Base-by-base conservation (phyloP, 2,113 vertebrate genomes). In the Arenaria interpres region DNA sequence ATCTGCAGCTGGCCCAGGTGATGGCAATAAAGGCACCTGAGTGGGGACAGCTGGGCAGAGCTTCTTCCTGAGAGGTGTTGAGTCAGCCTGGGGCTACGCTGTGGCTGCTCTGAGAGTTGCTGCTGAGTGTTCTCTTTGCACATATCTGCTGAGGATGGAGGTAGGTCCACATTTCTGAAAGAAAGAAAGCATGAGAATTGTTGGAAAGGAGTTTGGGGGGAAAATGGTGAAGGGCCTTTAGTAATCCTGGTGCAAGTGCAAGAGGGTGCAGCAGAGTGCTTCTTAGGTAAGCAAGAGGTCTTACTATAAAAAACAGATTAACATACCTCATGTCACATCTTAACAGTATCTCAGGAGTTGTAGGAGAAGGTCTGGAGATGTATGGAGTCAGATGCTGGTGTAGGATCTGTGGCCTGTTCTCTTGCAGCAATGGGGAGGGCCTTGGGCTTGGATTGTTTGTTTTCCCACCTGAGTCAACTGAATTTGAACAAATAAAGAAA, bases 371-470 rank as follows among this genome's bases (percentile, higher is more conserved):
- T 43, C 16, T 78, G 46, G n/a, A n/a, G 59, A 15, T 10, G 8
- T 3, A 12, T 23, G 21, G 43, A 46, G 37, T 28, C 1, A 14
- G 27, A 10, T 30, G 12, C 1, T 4, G 0, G 0, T 19, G 28
- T 9, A 8, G 32, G 9, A 35, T 13, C 23, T 37, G 45, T 37
- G 45, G 4, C 8, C 20, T 63, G 10, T 12, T 6, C 8, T 60
- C 56, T 21, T 43, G 32, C 7, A 32, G 56, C 6, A 6, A 2
- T 0, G 5, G 23, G 27, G 25, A 67, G 10, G 4, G 20, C 23
- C 4, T 18, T 27, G 59, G 35, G 5, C n/a, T 87, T 51, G 23
- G 8, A 2, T 35, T 60, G 22, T 25, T 63, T 72, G 28, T 60
- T 6, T 9, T 35, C 14, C 6, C 2, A 27, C 4, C 20, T 32